These are phyloP conservation scores for Nephrotoma flavescens DNA, from an alignment of 2,888 invertebrate species.

Conservation along the genomic window DNA sequence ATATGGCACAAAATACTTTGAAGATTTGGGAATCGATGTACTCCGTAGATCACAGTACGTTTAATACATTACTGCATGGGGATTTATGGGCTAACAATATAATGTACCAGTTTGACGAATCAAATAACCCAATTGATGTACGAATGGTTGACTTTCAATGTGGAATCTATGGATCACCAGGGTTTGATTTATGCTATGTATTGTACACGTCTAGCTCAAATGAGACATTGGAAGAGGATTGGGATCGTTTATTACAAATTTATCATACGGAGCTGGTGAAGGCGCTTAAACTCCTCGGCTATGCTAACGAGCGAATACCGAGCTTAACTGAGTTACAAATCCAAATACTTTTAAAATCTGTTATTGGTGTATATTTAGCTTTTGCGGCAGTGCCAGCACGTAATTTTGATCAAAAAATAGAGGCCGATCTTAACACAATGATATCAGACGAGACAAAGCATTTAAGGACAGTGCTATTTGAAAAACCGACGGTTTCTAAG, in stretches of 20 bases:
- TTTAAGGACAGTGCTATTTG: neutral
- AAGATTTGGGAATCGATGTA: neutral
- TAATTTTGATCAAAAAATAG: neutral
- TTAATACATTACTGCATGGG: slow-evolving; percentile 21
- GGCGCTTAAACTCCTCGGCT: neutral
- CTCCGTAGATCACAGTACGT: neutral
- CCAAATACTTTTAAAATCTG: neutral
- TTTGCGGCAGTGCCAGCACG: neutral
- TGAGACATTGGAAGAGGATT: neutral
- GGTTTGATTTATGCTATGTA: neutral
- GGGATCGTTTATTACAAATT: neutral
- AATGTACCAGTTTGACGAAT: slow-evolving; percentile 24
- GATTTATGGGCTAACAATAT: slow-evolving; percentile 30
- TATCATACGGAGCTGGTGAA: neutral
- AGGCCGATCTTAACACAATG: neutral
- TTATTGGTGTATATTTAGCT: neutral
- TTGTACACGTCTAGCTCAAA: neutral
- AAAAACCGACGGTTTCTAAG: neutral
- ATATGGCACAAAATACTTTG: too few species aligned
- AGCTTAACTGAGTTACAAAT: neutral
- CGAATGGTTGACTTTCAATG: slow-evolving; percentile 11
- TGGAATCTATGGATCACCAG: neutral
- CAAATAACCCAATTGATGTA: slow-evolving; percentile 19
- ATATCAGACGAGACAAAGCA: neutral
- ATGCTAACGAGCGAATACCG: neutral